phyloP scores from a whole-genome alignment of 2,888 invertebrate species.

The Drosophila yooni region DNA sequence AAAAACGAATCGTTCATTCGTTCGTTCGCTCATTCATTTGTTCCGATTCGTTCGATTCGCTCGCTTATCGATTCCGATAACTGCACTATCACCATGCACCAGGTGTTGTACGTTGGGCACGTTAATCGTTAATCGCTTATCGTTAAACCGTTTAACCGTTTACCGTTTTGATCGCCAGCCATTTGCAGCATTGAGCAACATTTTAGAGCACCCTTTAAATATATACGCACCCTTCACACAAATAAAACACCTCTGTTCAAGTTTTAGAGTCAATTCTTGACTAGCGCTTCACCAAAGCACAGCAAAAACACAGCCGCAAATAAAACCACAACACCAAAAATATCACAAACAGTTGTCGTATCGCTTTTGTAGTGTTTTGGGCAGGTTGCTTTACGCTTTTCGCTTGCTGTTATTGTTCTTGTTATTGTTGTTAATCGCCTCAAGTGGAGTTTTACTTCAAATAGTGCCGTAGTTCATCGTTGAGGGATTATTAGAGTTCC shows the following conservation, averaged over 20 bases:
- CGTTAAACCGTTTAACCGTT: neutral
- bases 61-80: slow-evolving; percentile 58
- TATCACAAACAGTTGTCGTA: slow-evolving; percentile 40
- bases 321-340: slow-evolving; percentile 9
- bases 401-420: slow-evolving; percentile 31
- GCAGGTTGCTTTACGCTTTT: slow-evolving; percentile 48
- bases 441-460: slow-evolving; percentile 24
- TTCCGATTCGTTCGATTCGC: slow-evolving; percentile 41
- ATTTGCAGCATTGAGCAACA: slow-evolving; percentile 43
- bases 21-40: slow-evolving; percentile 26
- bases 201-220: slow-evolving; percentile 22
- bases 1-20: slow-evolving; percentile 14
- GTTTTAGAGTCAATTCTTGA: slow-evolving; percentile 17
- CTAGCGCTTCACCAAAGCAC: slow-evolving; percentile 41
- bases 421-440: slow-evolving; percentile 40
- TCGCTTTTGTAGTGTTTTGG: slow-evolving; percentile 50
- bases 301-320: slow-evolving; percentile 41
- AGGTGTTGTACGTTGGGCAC: slow-evolving; percentile 49
- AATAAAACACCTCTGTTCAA: slow-evolving; percentile 29
- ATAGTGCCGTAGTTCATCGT: slow-evolving; percentile 30
- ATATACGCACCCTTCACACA: slow-evolving; percentile 31
- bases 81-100: slow-evolving; percentile 62
- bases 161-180: slow-evolving; percentile 40
- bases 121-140: slow-evolving; percentile 38
- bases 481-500: slow-evolving; percentile 35